Evolutionary conservation across 2,888 invertebrate genomes (phyloP).

Genomic region (Drosophila incognita): DNA sequence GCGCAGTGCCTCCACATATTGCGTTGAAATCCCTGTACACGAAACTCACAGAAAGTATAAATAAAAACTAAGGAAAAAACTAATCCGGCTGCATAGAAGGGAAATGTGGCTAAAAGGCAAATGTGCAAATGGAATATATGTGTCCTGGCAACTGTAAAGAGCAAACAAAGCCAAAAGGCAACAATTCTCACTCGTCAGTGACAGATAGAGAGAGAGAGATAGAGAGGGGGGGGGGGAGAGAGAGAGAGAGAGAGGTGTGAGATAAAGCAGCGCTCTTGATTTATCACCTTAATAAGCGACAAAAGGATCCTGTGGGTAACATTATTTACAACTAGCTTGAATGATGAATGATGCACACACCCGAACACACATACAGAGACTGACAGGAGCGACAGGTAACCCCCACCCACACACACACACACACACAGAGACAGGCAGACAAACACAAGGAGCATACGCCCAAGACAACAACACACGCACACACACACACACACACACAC

Average conservation of each 20-base stretch:
- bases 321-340: constrained; percentile 80
- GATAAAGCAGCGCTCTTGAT: constrained; percentile 63
- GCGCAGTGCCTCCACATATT: constrained; percentile 11
- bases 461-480: constrained; percentile 25
- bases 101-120: constrained; percentile 22
- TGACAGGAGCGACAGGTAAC: constrained; percentile 7
- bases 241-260: not conserved
- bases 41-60: not conserved
- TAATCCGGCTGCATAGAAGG: constrained; percentile 35
- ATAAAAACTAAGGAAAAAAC: constrained; percentile 27
- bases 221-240: not conserved
- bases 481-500: constrained; percentile 1
- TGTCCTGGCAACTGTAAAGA: constrained; percentile 2
- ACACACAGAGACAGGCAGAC: constrained; percentile 1
- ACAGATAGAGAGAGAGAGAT: not conserved
- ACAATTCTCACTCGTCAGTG: not conserved
- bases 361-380: not conserved
- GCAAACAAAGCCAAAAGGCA: constrained; percentile 4
- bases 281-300: constrained; percentile 81
- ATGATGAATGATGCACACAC: constrained; percentile 75
- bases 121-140: constrained; percentile 35
- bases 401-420: not conserved
- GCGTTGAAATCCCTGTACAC: constrained; percentile 7
- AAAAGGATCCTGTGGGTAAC: constrained; percentile 78
- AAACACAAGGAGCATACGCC: constrained; percentile 21